These are phyloP conservation scores for Dryococelus australis DNA, from an alignment of 2,888 invertebrate species.

Conservation along the genomic window DNA sequence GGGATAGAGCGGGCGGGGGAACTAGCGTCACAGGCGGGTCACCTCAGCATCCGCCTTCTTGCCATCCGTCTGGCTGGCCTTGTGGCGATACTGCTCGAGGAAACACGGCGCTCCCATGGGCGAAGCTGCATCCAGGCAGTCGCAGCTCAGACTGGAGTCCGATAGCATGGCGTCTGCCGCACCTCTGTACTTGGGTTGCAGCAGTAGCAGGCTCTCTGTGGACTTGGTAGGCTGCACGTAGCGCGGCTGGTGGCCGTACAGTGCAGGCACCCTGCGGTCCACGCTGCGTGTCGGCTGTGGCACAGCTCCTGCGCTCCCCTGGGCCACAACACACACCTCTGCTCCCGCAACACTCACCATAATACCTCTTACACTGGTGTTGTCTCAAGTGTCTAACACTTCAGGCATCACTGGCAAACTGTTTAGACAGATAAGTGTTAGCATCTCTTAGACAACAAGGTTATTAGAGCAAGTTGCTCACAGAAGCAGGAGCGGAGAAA, in stretches of 20 bases:
- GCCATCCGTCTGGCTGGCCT: constrained; percentile 53
- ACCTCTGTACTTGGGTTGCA: constrained; percentile 64
- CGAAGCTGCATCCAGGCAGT: constrained; percentile 65
- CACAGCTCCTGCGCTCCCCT: neutral
- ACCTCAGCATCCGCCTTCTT: constrained; percentile 24
- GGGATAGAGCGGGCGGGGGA: neutral
- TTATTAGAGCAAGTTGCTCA: too few species aligned
- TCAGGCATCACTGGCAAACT: too few species aligned
- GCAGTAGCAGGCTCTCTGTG: constrained; percentile 78
- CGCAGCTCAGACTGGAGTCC: constrained; percentile 75
- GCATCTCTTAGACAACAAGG: too few species aligned
- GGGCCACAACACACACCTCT: neutral
- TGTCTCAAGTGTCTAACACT: too few species aligned
- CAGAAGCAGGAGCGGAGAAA: too few species aligned
- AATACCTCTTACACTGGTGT: too few species aligned
- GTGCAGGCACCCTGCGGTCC: neutral
- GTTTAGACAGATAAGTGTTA: too few species aligned
- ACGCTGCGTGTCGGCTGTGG: neutral
- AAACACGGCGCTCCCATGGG: constrained; percentile 35
- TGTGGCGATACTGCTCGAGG: constrained; percentile 39
- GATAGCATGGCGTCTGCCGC: constrained; percentile 61
- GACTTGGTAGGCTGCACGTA: constrained; percentile 77
- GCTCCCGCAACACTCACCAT: neutral
- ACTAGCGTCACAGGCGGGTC: neutral
- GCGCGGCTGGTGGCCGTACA: constrained; percentile 53